Base-by-base conservation (phyloP, 2,888 invertebrate genomes). In the Galeruca laticollis region DNA sequence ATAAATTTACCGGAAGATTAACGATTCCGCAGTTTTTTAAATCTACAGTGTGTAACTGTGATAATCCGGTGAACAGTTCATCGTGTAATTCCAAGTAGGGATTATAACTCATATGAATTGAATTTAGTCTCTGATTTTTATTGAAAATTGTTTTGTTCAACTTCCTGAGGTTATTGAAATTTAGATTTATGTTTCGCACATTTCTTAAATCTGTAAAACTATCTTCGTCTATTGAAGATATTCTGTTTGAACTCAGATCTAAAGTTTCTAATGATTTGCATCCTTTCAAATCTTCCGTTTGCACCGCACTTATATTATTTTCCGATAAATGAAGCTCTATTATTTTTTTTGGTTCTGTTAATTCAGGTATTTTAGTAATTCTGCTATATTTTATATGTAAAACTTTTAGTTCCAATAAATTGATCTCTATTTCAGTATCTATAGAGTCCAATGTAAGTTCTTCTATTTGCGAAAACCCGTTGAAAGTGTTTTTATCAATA, bases 341-440 rank as follows among this genome's bases (percentile, higher is more conserved):
- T 52, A 94, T 84, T 79, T 91, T 90, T 37, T 84, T 85, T 64
- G 93, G 84, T 69, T 88, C 86, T 65, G 87, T 84, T 80, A 94
- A 93, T 60, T 87, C 82, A 0, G 90, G 89, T 61, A 94, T 84
- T 68, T 87, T 86, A 68, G 88, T 87, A 73, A 94, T 87, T 61
- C 88, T 87, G 82, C 93, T 94, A 13, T 88, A 86, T 76, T 90
- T 90, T 65, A 95, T 83, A 84, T 94, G 93, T 71, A 95, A 86
- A 73, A 89, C 88, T 76, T 88, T 86, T 4, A 95, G 86, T 0
- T 68, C 68, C 26, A 81, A 70, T 60, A 77, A 73, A 63, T 77
- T 73, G n/a, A 65, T 64, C 2, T 74, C 75, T 3, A 75, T 49
- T 20, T 52, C 35, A 31, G 10, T 33, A 2, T 40, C 18, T 13